phyloP scores from a whole-genome alignment of 2,113 vertebrate genomes.

The Lampris incognitus region DNA sequence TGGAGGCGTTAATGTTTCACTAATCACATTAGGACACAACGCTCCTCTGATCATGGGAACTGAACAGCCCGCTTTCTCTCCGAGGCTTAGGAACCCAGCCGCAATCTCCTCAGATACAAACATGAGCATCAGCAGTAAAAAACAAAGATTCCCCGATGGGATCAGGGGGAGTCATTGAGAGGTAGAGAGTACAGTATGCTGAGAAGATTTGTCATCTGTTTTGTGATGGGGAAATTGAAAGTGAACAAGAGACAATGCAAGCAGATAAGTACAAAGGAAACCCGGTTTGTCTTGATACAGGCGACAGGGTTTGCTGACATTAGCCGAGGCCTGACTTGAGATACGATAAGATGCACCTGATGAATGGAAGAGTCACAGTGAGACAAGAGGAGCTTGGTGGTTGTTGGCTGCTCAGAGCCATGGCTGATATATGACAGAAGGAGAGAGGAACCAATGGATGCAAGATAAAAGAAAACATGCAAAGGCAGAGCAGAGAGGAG shows the following conservation, averaged over 20 bases:
- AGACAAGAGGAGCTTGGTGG: conserved; percentile 59
- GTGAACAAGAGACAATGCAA: conserved; percentile 57
- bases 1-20: conserved; percentile 76
- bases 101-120: conserved; percentile 68
- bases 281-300: conserved; percentile 23
- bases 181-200: conserved; percentile 63
- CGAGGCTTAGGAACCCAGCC: conserved; percentile 65
- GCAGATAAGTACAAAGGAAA: conserved; percentile 40
- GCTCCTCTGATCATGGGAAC: conserved; percentile 72
- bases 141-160: conserved; percentile 78
- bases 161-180: conserved; percentile 69
- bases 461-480: conserved; percentile 42
- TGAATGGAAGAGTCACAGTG: conserved; percentile 57
- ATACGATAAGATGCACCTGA: conserved; percentile 65
- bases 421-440: conserved; percentile 49
- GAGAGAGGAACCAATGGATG: conserved; percentile 61
- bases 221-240: conserved; percentile 68
- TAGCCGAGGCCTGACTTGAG: conserved; percentile 66
- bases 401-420: conserved; percentile 48
- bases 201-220: conserved; percentile 69
- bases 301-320: conserved; percentile 58
- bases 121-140: conserved; percentile 73
- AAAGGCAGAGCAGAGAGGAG: conserved; percentile 30
- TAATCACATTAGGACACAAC: conserved; percentile 80
- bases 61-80: conserved; percentile 71